Evolutionary conservation across 2,797 vertebrate species (phyloP).

Genomic region (Borostomias antarcticus): DNA sequence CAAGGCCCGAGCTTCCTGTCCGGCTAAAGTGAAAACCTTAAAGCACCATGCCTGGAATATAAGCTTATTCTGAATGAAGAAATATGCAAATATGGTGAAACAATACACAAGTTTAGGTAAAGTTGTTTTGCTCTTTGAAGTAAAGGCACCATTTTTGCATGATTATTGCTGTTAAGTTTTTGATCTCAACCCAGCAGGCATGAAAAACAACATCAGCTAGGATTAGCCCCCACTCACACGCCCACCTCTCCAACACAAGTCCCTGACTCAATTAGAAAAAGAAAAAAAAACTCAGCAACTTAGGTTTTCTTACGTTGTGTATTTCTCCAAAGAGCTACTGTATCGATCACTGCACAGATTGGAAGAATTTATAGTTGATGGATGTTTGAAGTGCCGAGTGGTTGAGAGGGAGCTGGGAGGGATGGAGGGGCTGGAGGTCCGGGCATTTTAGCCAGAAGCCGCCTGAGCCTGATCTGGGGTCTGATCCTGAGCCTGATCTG

Average conservation of each 20-base stretch:
- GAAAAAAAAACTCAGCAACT: conserved; percentile 72
- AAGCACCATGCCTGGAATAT: not conserved
- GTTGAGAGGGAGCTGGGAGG: not conserved
- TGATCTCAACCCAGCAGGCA: conserved; percentile 76
- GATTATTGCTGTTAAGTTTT: conserved; percentile 73
- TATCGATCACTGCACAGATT: conserved; percentile 21
- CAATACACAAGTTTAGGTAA: conserved; percentile 65
- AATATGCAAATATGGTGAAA: conserved; percentile 56
- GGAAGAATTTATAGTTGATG: not conserved
- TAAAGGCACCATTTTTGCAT: conserved; percentile 60
- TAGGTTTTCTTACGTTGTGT: conserved; percentile 64
- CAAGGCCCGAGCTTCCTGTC: not conserved
- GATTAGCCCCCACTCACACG: conserved; percentile 73
- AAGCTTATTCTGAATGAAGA: not conserved
- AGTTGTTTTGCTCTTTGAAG: conserved; percentile 72
- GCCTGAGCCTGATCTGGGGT: no score
- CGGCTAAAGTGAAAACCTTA: not conserved
- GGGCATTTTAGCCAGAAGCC: no score
- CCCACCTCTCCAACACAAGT: conserved; percentile 75
- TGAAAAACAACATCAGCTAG: conserved; percentile 69
- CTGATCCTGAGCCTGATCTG: no score
- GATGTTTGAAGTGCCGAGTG: not conserved
- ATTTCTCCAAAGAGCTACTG: conserved; percentile 63
- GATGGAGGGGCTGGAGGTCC: not conserved
- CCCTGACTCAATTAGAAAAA: conserved; percentile 75